Base-by-base conservation (phyloP, 2,888 invertebrate genomes). In the Adelphocoris suturalis region DNA sequence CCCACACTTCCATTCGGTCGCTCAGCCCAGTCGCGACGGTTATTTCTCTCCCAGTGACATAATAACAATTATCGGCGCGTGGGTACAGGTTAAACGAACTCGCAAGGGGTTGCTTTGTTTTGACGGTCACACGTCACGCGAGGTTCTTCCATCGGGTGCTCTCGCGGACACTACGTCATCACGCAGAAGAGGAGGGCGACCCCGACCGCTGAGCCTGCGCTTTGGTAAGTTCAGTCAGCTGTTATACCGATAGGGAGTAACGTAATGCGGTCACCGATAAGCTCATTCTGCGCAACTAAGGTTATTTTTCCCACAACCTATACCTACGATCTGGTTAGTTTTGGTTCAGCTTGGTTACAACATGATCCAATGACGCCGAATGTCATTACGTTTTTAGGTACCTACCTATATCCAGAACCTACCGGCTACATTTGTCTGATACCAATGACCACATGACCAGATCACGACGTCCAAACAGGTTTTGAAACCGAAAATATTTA, bases 181-280 rank as follows among this genome's bases (percentile, higher is more conserved):
- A 23, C n/a, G 12, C 68, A 23, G 61, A 19, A 61, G n/a, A 16
- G 14, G 57, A 57, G 68, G 68, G 1, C 23, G 5, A 5, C 23
- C 68, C 68, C 68, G 68, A 68, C 23, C 68, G 23, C 52, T 11
- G 68, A 68, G 68, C 13, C 23, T 68, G 68, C 68, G 68, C 68
- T 68, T 68, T 68, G 68, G 68, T 68, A 68, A 68, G 68, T 68
- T 23, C 5, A 68, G 23, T 68, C 68, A 68, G 68, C 68, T 68
- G 68, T 68, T 68, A 68, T 3, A 3, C 23, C 23, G 68, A 68
- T 68, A 68, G 23, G 27, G 12, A 68, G 7, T 37, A 37, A 37
- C 37, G 37, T 37, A 37, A 68, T 12, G 23, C 68, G 68, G n/a
- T 13, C 12, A 11, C 68, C 23, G 23, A 68, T 19, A 68, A 23